These are phyloP conservation scores for Mustelus asterias DNA, from an alignment of 2,113 vertebrate genomes.

Conservation along the genomic window DNA sequence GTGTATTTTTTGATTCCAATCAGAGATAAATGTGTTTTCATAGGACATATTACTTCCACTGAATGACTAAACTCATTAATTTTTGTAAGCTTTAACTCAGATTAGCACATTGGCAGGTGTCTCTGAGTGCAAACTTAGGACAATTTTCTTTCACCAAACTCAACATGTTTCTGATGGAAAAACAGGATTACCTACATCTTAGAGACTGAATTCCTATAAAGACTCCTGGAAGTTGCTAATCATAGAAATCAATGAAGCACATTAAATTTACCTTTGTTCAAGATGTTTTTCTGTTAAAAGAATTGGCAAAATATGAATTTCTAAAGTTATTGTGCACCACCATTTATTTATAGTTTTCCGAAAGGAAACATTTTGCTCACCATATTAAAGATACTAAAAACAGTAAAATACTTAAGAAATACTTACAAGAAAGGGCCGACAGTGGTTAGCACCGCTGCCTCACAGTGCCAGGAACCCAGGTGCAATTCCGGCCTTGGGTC, in stretches of 20 bases:
- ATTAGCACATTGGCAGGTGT: neutral
- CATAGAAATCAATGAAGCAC: neutral
- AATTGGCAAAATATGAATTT: neutral
- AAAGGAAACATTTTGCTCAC: neutral
- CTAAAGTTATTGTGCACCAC: neutral
- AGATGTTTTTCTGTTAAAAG: neutral
- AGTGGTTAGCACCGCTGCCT: too few relatives aligned
- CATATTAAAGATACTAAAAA: neutral
- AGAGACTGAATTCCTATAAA: neutral
- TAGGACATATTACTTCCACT: neutral
- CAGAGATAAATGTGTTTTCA: neutral
- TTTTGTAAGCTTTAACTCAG: slow-evolving; percentile 4
- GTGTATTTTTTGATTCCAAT: neutral
- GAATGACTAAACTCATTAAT: neutral
- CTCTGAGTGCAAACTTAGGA: neutral
- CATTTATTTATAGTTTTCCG: neutral
- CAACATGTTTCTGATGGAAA: neutral
- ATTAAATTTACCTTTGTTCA: too few relatives aligned
- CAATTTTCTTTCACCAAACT: neutral
- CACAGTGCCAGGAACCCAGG: too few relatives aligned
- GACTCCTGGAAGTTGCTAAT: too few relatives aligned
- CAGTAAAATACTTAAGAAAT: neutral
- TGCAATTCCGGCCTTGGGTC: too few relatives aligned
- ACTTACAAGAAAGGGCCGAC: too few relatives aligned
- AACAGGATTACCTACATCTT: neutral